Conservation (phyloP, 2,113 vertebrate genomes). For the Glaucidium brasilianum region DNA sequence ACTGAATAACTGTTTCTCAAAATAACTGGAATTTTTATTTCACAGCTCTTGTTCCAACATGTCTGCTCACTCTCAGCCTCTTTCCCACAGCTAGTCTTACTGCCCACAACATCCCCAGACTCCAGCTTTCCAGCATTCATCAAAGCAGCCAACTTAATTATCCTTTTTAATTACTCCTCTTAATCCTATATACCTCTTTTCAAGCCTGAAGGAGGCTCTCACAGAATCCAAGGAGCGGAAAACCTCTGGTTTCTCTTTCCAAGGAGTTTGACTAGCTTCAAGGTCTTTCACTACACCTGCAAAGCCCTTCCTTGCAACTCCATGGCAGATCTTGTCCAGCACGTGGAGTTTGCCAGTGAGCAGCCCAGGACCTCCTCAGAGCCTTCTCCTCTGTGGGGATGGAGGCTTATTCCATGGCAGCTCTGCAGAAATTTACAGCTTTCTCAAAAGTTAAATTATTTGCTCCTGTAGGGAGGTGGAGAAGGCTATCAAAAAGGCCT, state of each 20-base stretch:
- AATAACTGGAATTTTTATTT: neutral
- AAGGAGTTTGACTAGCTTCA: neutral
- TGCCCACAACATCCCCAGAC: neutral
- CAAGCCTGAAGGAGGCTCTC: neutral
- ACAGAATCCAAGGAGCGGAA: neutral
- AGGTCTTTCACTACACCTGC: neutral
- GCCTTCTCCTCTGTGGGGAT: neutral
- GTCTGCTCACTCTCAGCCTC: neutral
- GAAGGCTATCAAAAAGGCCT: neutral
- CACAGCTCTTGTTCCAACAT: neutral
- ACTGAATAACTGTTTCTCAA: neutral
- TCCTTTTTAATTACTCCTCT: constrained; percentile 4
- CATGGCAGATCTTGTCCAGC: neutral
- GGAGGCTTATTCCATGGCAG: neutral
- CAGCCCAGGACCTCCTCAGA: neutral
- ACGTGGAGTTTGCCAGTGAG: rapidly evolving
- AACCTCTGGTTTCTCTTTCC: neutral
- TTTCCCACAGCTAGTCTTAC: neutral
- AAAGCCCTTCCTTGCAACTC: neutral
- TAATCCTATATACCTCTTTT: neutral
- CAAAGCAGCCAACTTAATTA: neutral
- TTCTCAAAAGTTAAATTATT: neutral
- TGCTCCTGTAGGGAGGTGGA: neutral
- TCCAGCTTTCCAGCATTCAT: neutral
- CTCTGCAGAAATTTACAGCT: neutral